These are phyloP conservation scores for Xanthorhoe spadicearia DNA, from an alignment of 2,888 invertebrate genomes.

Conservation along the genomic window DNA sequence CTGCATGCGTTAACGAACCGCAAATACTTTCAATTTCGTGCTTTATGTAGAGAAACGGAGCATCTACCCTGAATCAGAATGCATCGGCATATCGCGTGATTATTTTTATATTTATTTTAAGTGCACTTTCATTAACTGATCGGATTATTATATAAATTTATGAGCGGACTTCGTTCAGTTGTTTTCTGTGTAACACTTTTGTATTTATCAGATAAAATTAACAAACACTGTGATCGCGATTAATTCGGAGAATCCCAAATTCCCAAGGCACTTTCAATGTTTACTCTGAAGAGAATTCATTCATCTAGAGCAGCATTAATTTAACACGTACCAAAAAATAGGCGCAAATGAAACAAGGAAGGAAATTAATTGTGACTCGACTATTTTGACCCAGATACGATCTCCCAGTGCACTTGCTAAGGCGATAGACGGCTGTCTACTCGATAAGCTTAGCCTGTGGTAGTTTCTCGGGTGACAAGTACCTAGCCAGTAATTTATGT, in stretches of 20 bases:
- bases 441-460: conserved; percentile 35
- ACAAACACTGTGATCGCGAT: background rate
- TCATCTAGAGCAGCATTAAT: too few species aligned
- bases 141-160: background rate
- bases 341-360: background rate
- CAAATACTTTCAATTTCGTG: conserved; percentile 45
- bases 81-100: conserved; percentile 11
- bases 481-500: conserved; percentile 6
- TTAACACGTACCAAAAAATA: background rate
- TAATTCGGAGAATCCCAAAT: background rate
- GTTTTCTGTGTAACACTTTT: background rate
- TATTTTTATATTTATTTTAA: background rate
- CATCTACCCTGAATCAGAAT: background rate
- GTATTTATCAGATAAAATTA: too few species aligned
- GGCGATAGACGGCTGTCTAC: conserved; percentile 38
- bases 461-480: conserved; percentile 21
- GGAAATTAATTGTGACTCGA: conserved; percentile 34
- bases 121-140: background rate
- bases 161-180: background rate
- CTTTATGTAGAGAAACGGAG: conserved; percentile 37
- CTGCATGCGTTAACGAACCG: conserved; percentile 36
- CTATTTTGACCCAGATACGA: conserved; percentile 30
- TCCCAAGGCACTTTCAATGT: background rate
- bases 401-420: conserved; percentile 36
- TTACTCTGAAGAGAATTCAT: background rate